phyloP scores from a whole-genome alignment of 64 coral and sea anemone genomes.

The Astreopora myriophthalma region DNA sequence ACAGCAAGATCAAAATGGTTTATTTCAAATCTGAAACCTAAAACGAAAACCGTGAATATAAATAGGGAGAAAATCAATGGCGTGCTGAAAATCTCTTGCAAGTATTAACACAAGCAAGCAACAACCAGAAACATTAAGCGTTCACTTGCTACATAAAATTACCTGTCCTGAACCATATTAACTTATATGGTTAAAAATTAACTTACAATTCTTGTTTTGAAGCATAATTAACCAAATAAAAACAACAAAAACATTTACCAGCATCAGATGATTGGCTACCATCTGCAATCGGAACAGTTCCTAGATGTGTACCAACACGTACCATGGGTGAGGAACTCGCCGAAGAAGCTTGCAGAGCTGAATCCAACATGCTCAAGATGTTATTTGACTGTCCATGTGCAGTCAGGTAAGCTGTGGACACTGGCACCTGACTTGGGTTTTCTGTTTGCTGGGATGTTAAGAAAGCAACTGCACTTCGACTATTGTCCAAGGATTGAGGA shows the following conservation, averaged over 20 bases:
- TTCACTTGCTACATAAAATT: too few species aligned
- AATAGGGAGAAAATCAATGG: too few species aligned
- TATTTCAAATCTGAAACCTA: too few species aligned
- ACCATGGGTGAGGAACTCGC: background rate
- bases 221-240: too few species aligned
- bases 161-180: too few species aligned
- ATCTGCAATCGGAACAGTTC: background rate
- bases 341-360: background rate
- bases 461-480: slow-evolving; percentile 31
- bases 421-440: slow-evolving; percentile 38
- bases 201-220: too few species aligned
- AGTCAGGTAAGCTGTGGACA: slow-evolving; percentile 43
- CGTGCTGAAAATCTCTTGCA: too few species aligned
- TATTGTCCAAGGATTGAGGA: slow-evolving; percentile 58
- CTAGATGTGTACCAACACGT: background rate
- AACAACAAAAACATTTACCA: background rate
- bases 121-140: too few species aligned
- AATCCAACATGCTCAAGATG: slow-evolving; percentile 80
- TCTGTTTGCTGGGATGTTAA: slow-evolving; percentile 31
- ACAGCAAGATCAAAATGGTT: too few species aligned
- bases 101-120: too few species aligned
- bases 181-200: too few species aligned
- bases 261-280: background rate
- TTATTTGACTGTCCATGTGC: slow-evolving; percentile 70
- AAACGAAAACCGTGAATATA: too few species aligned